Base-by-base conservation (phyloP, 2,888 invertebrate species). In the Hypomecis atomaria region DNA sequence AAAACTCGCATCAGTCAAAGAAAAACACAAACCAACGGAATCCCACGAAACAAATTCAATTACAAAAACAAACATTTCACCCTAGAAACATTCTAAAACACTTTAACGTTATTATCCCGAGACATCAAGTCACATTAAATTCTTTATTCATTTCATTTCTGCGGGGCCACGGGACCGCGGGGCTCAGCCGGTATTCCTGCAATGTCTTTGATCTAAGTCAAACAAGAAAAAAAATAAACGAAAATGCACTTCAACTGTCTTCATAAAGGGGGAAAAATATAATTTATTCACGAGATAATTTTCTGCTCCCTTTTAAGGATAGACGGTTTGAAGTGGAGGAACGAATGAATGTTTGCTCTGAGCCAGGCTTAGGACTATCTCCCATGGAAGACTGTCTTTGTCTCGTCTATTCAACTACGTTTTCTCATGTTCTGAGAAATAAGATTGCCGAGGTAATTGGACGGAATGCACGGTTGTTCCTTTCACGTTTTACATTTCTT, bases 261-360 rank as follows among this genome's bases (percentile, higher is more conserved):
- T 92, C 87, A 91, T 92, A 89, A 90, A 89, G 86, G 89, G 89
- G 83, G 86, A 85, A 85, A 87, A 90, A 90, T 90, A 91, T 92
- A 91, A 92, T 92, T 92, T 92, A 92, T 92, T 92, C 92, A 92
- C 84, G 87, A 90, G 91, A 92, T 92, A 92, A 92, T 92, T 92
- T 91, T 89, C 92, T 91, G 86, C 86, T 65, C 86, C 87, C 87
- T 88, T 87, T 86, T 83, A 67, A 86, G 83, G 84, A 84, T 81
- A 86, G 86, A 79, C 83, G 77, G 53, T 84, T 89, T 87, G 84
- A 85, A 88, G 86, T 83, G 78, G 87, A 88, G 76, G 78, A 79
- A 82, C 81, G 84, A 83, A 85, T 85, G 83, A 85, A 86, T 89
- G 89, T 90, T 91, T 90, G 87, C 82, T 76, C 76, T 79, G 84